These are phyloP conservation scores for Ranitomeya variabilis DNA, from an alignment of 2,113 vertebrate species.

Conservation along the genomic window DNA sequence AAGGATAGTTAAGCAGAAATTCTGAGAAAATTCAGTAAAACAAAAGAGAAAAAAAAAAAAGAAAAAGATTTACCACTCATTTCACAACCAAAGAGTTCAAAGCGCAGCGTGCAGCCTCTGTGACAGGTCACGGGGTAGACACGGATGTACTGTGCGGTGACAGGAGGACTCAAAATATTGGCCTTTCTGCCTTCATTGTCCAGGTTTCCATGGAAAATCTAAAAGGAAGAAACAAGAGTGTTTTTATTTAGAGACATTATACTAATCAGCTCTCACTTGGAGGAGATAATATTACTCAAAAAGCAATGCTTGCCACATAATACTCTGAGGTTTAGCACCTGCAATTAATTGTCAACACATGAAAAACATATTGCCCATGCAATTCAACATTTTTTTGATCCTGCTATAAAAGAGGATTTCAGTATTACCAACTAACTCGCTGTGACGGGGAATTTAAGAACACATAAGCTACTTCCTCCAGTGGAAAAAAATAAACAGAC, in stretches of 20 bases:
- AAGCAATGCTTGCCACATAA: no score
- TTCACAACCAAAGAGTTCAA: constrained; percentile 95
- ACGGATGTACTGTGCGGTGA: constrained; percentile 85
- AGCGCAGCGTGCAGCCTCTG: constrained; percentile 87
- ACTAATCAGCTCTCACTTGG: neutral
- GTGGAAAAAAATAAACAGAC: no score
- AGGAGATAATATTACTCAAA: no score
- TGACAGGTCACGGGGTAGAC: constrained; percentile 83
- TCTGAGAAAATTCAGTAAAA: neutral
- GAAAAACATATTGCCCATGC: no score
- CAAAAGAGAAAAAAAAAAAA: neutral
- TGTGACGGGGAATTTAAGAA: no score
- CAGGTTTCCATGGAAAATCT: constrained; percentile 86
- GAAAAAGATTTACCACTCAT: constrained; percentile 80
- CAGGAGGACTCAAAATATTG: constrained; percentile 82
- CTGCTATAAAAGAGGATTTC: no score
- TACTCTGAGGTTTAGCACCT: no score
- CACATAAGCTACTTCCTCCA: no score
- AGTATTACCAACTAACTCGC: no score
- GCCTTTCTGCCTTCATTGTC: constrained; percentile 80
- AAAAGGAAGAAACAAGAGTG: neutral
- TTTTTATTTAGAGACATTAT: neutral
- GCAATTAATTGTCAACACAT: no score
- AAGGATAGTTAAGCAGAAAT: neutral
- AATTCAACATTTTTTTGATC: no score